Evolutionary conservation across 2,888 invertebrate genomes (phyloP).

Genomic region (Helleia helle): DNA sequence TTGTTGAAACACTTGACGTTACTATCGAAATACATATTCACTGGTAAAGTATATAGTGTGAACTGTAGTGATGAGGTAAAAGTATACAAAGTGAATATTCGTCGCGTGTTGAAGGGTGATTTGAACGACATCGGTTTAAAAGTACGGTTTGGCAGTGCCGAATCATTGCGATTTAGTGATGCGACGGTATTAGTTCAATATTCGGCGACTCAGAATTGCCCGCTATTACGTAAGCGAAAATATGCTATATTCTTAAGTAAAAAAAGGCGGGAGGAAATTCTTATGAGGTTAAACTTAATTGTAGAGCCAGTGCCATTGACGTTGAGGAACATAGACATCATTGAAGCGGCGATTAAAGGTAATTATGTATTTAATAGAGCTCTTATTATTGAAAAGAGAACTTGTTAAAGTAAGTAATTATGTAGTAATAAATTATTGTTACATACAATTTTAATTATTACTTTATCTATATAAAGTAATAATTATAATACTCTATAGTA

Average conservation of each 20-base stretch:
- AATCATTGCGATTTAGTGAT: constrained; percentile 46
- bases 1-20: constrained; percentile 46
- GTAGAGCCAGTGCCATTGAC: constrained; percentile 51
- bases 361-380: no score
- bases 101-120: constrained; percentile 57
- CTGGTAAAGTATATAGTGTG: constrained; percentile 50
- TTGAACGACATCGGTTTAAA: constrained; percentile 46
- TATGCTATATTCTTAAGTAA: constrained; percentile 58
- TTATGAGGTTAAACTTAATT: constrained; percentile 38
- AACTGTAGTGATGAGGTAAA: constrained; percentile 33
- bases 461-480: no score
- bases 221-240: constrained; percentile 40
- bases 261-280: constrained; percentile 24
- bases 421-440: neutral
- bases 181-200: constrained; percentile 49
- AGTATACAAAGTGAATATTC: constrained; percentile 54
- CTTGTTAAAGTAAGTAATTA: no score
- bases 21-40: constrained; percentile 54
- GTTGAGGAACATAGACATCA: constrained; percentile 45
- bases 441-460: no score
- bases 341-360: constrained; percentile 61
- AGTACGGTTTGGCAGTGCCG: constrained; percentile 40
- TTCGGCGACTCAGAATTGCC: constrained; percentile 33
- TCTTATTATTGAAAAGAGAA: no score
- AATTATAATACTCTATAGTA: no score